Evolutionary conservation across 2,797 vertebrate genomes (phyloP).

Genomic region (Dromococcyx pavoninus): DNA sequence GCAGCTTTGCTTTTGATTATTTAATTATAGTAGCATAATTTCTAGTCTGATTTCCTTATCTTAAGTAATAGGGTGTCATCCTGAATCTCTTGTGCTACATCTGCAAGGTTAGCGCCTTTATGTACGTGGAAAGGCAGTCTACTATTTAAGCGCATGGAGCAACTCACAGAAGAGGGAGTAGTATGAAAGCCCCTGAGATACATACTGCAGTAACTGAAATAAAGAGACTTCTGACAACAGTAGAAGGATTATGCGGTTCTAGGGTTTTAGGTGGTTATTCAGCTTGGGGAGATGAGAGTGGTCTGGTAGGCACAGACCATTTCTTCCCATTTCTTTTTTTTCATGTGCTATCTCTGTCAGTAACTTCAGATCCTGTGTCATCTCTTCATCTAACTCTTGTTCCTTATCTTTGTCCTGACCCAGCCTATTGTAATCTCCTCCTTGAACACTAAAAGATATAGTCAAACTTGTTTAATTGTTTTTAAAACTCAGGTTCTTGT

Average conservation of each 20-base stretch:
- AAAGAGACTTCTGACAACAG: background rate
- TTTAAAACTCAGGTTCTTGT: background rate
- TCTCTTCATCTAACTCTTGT: background rate
- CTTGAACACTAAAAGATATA: background rate
- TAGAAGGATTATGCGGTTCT: fast-evolving
- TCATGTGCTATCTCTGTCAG: background rate
- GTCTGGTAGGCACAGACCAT: background rate
- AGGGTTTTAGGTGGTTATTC: background rate
- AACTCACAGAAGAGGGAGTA: background rate
- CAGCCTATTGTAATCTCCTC: background rate
- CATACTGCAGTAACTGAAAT: background rate
- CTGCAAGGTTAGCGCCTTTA: background rate
- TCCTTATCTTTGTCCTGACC: background rate
- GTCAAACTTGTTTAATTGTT: background rate
- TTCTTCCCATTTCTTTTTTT: background rate
- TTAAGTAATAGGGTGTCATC: background rate
- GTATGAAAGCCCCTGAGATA: background rate
- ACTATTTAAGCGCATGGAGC: background rate
- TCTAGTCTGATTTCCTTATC: background rate
- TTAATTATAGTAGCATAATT: background rate
- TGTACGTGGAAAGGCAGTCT: fast-evolving
- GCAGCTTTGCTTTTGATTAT: background rate
- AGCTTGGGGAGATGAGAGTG: background rate
- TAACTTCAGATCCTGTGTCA: background rate
- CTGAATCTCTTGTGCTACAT: background rate